Conservation (phyloP, 2,113 vertebrate species). For the Puffinus mauretanicus region DNA sequence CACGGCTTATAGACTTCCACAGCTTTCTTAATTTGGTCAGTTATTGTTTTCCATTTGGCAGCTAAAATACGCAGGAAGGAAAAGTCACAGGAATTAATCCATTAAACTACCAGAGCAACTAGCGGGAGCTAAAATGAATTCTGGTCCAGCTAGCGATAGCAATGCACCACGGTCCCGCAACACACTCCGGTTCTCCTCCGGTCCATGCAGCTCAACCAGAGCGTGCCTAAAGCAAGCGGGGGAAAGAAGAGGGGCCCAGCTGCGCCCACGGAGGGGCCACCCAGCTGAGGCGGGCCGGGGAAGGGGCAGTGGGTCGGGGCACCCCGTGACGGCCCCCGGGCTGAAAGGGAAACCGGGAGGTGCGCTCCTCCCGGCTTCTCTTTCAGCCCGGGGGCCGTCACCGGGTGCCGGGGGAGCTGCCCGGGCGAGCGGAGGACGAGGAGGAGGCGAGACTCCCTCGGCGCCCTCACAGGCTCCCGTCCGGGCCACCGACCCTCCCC, state of each 20-base stretch:
- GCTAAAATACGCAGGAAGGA: conserved; percentile 57
- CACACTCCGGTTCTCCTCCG: background rate
- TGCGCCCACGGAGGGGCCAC: background rate
- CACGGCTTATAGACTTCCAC: conserved; percentile 78
- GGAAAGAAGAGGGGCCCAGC: background rate
- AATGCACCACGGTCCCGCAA: background rate
- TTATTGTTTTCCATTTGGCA: conserved; percentile 66
- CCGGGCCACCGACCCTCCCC: too few species aligned
- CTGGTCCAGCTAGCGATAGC: background rate
- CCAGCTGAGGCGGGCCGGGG: too few species aligned
- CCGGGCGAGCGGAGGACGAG: too few species aligned
- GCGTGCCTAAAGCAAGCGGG: background rate
- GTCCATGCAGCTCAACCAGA: background rate
- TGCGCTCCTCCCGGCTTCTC: too few species aligned
- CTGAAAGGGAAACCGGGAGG: background rate
- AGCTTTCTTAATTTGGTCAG: conserved; percentile 70
- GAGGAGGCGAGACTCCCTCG: too few species aligned
- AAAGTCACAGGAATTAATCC: background rate
- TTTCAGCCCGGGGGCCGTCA: too few species aligned
- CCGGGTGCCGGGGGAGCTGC: too few species aligned
- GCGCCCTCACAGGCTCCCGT: too few species aligned
- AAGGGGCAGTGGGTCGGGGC: background rate
- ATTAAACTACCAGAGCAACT: background rate
- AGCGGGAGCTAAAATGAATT: background rate
- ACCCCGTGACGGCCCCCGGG: too few species aligned